Conservation (phyloP, 2,113 vertebrate species). For the Diadophis punctatus region DNA sequence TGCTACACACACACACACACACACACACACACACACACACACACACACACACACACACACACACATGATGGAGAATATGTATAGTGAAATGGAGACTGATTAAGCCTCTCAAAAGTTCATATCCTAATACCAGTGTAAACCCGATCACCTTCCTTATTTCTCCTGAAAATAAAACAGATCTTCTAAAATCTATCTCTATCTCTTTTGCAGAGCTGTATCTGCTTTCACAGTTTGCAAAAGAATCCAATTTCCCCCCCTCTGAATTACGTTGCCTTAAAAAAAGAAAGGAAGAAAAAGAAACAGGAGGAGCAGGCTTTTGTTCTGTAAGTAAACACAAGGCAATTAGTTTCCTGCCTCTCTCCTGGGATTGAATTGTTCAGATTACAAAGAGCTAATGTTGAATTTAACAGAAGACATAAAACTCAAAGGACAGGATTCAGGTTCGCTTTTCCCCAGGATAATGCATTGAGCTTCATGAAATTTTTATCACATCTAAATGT, state of each 20-base stretch:
- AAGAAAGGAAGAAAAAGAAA: neutral
- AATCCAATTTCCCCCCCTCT: neutral
- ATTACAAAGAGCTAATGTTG: slow-evolving; percentile 24
- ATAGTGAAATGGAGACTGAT: neutral
- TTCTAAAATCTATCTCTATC: neutral
- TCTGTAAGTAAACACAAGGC: neutral
- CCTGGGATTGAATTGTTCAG: slow-evolving; percentile 5
- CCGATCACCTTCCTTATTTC: neutral
- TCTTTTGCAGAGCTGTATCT: neutral
- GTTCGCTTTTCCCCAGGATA: slow-evolving; percentile 11
- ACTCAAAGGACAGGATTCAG: slow-evolving; percentile 17
- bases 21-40: too few species aligned
- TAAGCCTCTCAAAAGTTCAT: neutral
- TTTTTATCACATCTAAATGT: slow-evolving; percentile 26
- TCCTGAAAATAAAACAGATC: neutral
- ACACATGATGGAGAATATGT: neutral
- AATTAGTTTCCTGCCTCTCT: slow-evolving; percentile 3
- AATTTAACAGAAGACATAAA: slow-evolving; percentile 17
- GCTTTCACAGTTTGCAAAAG: neutral
- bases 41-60: too few species aligned
- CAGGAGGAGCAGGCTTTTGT: slow-evolving; percentile 4
- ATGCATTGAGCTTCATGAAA: slow-evolving; percentile 8
- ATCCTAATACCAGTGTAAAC: neutral
- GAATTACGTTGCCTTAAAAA: neutral
- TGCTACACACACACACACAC: too few species aligned